These are phyloP conservation scores for Trachelus tabidus DNA, from an alignment of 2,888 invertebrate genomes.

Conservation along the genomic window DNA sequence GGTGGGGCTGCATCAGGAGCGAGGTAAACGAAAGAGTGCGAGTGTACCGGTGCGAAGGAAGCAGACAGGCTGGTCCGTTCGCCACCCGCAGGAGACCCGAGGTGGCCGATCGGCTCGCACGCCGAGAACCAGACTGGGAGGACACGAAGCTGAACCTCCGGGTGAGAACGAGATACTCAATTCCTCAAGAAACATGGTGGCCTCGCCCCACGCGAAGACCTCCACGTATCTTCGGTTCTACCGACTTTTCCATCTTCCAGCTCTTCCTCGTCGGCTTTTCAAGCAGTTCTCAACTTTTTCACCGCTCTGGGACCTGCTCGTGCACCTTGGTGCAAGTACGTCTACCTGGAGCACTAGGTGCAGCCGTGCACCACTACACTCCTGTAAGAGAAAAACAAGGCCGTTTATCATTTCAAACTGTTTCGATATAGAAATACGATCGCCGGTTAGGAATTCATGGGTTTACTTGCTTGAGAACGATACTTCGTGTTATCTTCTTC, in stretches of 20 bases:
- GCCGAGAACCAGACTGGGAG: constrained; percentile 41
- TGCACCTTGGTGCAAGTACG: background rate
- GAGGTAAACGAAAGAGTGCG: background rate
- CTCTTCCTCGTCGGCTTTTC: background rate
- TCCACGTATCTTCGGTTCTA: constrained; percentile 36
- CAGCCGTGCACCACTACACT: background rate
- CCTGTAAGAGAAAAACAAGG: background rate
- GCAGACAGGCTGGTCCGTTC: constrained; percentile 60
- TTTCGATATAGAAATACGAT: background rate
- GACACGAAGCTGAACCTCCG: constrained; percentile 25
- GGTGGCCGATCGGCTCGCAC: constrained; percentile 58
- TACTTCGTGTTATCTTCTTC: constrained; percentile 37
- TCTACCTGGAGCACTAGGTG: background rate
- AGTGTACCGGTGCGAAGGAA: constrained; percentile 38
- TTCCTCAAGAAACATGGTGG: constrained; percentile 59
- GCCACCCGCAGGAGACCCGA: constrained; percentile 63
- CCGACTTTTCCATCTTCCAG: background rate
- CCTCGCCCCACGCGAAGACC: constrained; percentile 66
- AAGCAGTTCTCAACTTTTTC: too few relatives aligned
- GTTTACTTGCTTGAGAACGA: background rate
- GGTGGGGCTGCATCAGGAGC: background rate
- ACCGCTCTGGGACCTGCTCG: too few relatives aligned
- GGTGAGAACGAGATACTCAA: constrained; percentile 19
- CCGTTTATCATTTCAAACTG: background rate
- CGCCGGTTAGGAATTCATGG: background rate